phyloP scores from a whole-genome alignment of 2,888 invertebrate genomes.

The Thymelicus lineola region DNA sequence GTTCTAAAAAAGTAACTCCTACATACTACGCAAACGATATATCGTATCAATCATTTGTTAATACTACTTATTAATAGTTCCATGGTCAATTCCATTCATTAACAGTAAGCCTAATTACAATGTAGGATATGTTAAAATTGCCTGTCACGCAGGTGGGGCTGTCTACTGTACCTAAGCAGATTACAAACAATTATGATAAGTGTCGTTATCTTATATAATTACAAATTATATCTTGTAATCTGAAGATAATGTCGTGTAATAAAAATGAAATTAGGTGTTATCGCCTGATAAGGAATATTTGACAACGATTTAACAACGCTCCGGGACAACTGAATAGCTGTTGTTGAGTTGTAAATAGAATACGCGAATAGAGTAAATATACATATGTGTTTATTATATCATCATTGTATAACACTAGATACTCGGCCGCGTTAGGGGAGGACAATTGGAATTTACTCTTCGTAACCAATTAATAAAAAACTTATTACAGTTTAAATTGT shows the following conservation, averaged over 20 bases:
- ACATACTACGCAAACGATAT: neutral
- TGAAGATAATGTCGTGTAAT: constrained; percentile 49
- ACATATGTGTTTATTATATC: no score
- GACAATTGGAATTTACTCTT: no score
- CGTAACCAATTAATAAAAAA: no score
- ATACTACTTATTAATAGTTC: constrained; percentile 6
- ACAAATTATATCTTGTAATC: constrained; percentile 62
- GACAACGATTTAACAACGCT: constrained; percentile 25
- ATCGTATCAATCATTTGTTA: constrained; percentile 13
- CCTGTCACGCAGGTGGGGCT: neutral
- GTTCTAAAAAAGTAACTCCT: no score
- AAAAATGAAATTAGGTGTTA: constrained; percentile 48
- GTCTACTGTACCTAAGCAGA: neutral
- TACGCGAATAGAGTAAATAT: no score
- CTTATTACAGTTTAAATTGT: no score
- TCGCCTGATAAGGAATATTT: constrained; percentile 24
- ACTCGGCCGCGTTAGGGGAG: no score
- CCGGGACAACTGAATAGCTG: neutral
- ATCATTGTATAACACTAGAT: no score
- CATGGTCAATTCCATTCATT: neutral
- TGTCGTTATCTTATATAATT: constrained; percentile 55
- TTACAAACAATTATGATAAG: constrained; percentile 30
- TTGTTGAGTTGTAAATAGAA: neutral
- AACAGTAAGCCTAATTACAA: neutral
- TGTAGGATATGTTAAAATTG: neutral